Evolutionary conservation across 2,888 invertebrate species (phyloP).

Genomic region (Zelleria hepariella): DNA sequence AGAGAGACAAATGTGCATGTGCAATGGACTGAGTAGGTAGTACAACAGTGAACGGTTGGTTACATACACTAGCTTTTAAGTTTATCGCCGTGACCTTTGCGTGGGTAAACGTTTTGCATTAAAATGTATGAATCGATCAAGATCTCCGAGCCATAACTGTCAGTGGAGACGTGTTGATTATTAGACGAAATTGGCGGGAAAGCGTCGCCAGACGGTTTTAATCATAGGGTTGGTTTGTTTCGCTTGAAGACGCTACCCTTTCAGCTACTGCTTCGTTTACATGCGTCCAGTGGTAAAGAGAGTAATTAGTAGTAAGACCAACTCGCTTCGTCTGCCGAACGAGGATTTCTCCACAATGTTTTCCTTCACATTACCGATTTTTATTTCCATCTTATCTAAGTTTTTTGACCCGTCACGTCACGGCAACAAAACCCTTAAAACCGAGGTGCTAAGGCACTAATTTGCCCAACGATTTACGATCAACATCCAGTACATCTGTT

Average conservation of each 20-base stretch:
- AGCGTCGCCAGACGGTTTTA: neutral
- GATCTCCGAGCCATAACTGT: constrained; percentile 33
- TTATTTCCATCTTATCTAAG: neutral
- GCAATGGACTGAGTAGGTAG: too few species aligned
- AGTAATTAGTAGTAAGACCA: too few species aligned
- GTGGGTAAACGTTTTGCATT: constrained; percentile 21
- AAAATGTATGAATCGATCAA: constrained; percentile 44
- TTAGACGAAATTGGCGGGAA: constrained; percentile 11
- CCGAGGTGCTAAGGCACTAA: constrained; percentile 13
- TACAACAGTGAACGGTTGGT: too few species aligned
- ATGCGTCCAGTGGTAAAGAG: too few species aligned
- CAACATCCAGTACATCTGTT: constrained; percentile 7
- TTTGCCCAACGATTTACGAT: constrained; percentile 14
- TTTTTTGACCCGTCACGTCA: constrained; percentile 8
- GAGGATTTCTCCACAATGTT: neutral
- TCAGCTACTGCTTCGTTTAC: too few species aligned
- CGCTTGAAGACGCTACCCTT: too few species aligned
- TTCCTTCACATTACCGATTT: neutral
- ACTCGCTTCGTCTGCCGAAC: too few species aligned
- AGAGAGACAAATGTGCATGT: too few species aligned
- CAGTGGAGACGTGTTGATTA: constrained; percentile 38
- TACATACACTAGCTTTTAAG: too few species aligned
- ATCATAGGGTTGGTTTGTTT: too few species aligned
- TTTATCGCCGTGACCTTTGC: constrained; percentile 15
- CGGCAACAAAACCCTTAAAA: constrained; percentile 13